Evolutionary conservation across 2,888 invertebrate species (phyloP).

Genomic region (Sinodicranocentrus sp.): DNA sequence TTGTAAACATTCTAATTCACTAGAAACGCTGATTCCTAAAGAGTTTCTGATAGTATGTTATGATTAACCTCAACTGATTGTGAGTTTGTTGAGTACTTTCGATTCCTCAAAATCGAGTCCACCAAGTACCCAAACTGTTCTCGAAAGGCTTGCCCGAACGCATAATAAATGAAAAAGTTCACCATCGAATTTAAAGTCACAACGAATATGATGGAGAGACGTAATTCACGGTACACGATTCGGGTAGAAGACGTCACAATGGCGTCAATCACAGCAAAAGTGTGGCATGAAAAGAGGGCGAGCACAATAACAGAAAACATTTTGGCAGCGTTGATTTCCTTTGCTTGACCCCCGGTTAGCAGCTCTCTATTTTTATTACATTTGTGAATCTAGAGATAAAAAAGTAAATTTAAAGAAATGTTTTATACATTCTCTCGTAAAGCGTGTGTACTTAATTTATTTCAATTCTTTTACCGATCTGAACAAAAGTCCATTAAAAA

Average conservation of each 20-base stretch:
- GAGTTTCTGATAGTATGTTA: too few species aligned
- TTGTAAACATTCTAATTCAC: too few species aligned
- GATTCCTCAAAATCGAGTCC: not conserved
- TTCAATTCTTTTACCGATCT: slow-evolving; percentile 22
- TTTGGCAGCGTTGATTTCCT: slow-evolving; percentile 47
- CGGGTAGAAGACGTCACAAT: not conserved
- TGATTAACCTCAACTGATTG: too few species aligned
- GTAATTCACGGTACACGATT: slow-evolving; percentile 20
- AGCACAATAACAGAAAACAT: slow-evolving; percentile 38
- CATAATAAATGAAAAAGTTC: slow-evolving; percentile 50
- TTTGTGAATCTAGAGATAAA: slow-evolving; percentile 31
- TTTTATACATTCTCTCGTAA: too few species aligned
- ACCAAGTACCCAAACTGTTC: not conserved
- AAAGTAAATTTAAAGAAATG: not conserved
- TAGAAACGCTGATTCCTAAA: too few species aligned
- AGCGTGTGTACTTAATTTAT: not conserved
- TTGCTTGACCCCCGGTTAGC: not conserved
- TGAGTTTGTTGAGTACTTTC: too few species aligned
- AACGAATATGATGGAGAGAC: slow-evolving; percentile 1
- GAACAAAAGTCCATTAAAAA: slow-evolving; percentile 43
- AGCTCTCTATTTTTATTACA: slow-evolving; percentile 9
- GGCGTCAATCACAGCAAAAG: slow-evolving; percentile 10
- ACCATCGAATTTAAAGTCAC: slow-evolving; percentile 33
- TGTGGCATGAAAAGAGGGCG: slow-evolving; percentile 15
- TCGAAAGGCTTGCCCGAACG: slow-evolving; percentile 19